phyloP scores from a whole-genome alignment of 2,797 vertebrate species.

The Gallinago stenura region DNA sequence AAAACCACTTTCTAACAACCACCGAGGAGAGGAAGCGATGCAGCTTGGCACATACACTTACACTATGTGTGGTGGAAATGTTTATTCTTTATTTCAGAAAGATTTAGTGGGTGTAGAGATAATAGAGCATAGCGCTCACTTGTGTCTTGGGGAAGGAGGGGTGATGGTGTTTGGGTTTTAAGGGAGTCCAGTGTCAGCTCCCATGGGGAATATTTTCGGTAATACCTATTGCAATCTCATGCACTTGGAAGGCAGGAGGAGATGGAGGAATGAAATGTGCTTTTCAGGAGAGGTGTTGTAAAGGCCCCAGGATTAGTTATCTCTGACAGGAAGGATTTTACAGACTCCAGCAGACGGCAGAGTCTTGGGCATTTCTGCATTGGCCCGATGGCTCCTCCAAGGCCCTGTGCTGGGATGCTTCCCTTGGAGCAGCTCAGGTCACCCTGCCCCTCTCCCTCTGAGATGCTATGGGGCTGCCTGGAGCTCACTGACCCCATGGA shows the following conservation, averaged over 20 bases:
- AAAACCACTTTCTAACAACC: conserved; percentile 69
- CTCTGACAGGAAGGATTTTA: conserved; percentile 51
- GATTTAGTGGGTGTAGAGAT: conserved; percentile 74
- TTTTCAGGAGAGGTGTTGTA: conserved; percentile 42
- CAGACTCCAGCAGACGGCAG: background rate
- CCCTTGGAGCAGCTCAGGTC: background rate
- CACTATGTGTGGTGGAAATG: conserved; percentile 67
- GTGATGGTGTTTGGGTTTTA: conserved; percentile 53
- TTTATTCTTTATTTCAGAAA: conserved; percentile 74
- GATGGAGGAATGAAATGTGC: conserved; percentile 48
- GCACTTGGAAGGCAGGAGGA: conserved; percentile 53
- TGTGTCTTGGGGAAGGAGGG: conserved; percentile 58
- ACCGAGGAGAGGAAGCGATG: conserved; percentile 58
- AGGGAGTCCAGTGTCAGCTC: conserved; percentile 56
- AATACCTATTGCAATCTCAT: conserved; percentile 62
- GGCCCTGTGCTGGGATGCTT: background rate
- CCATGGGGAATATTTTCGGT: conserved; percentile 45
- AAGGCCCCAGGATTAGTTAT: conserved; percentile 57
- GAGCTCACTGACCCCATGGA: background rate
- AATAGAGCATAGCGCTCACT: conserved; percentile 57
- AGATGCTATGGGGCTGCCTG: background rate
- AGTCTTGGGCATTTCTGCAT: background rate
- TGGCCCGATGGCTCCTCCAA: background rate
- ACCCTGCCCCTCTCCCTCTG: background rate
- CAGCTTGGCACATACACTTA: conserved; percentile 64